Percentiles rank a stretch among this genome's conserved stretches.
These are phyloP conservation scores for Pachliopta kotzebuea DNA, from an alignment of 2,888 invertebrate genomes.

Conservation along the genomic window DNA sequence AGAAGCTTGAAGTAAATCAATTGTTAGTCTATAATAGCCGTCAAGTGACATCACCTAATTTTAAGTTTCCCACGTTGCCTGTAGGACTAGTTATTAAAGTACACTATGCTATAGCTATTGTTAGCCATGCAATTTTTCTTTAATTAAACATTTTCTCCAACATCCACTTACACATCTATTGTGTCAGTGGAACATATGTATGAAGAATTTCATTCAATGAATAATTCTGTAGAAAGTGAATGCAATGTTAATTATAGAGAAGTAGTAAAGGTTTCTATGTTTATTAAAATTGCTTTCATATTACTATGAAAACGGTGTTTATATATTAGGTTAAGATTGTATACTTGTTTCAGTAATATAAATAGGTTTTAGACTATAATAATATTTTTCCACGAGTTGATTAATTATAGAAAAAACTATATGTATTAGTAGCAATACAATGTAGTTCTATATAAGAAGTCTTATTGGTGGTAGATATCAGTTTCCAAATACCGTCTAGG, in stretches of 20 bases:
- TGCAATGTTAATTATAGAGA: background rate
- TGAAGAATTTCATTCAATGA: conserved; percentile 13
- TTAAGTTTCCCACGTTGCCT: conserved; percentile 38
- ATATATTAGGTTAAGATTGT: no score
- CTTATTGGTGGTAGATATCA: no score
- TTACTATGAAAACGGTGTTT: no score
- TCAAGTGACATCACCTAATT: conserved; percentile 33
- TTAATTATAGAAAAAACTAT: no score
- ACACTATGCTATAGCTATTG: conserved; percentile 3
- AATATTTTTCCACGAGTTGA: no score
- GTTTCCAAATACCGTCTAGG: no score
- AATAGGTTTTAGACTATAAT: no score
- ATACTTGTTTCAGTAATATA: no score
- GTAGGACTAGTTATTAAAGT: conserved; percentile 3
- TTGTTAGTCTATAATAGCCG: conserved; percentile 10
- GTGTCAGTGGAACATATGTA: conserved; percentile 8
- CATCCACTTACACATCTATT: background rate
- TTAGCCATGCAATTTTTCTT: conserved; percentile 2
- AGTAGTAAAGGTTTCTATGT: no score
- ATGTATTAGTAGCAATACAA: no score
- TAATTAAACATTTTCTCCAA: conserved; percentile 11
- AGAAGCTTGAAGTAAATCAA: conserved; percentile 40
- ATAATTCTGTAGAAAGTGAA: conserved; percentile 1
- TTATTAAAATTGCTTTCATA: no score
- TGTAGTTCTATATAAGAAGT: no score